Conservation (phyloP, 2,888 invertebrate genomes). For the Gortyna flavago region DNA sequence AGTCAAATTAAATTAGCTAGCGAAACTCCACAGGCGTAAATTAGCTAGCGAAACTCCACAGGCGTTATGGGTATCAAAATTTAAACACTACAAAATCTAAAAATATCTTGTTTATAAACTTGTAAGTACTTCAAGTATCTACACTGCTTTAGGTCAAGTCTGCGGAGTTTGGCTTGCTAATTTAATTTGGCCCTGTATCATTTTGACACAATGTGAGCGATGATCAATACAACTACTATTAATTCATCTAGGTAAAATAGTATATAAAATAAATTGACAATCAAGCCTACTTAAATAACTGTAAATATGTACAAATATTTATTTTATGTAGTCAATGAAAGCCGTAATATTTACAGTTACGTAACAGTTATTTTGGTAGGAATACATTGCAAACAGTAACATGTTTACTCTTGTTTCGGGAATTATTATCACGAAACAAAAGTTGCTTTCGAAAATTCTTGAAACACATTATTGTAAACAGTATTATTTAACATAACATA, state of each 20-base stretch:
- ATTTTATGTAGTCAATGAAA: not conserved
- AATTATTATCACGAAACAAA: not conserved
- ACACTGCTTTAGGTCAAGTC: not conserved
- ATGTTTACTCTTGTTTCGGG: no score
- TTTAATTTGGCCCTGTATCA: not conserved
- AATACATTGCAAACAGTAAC: not conserved
- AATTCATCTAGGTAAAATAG: not conserved
- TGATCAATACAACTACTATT: not conserved
- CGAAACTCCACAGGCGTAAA: not conserved
- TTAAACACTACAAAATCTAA: not conserved
- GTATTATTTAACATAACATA: no score
- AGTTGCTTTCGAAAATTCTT: no score
- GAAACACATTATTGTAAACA: no score
- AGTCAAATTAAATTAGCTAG: not conserved
- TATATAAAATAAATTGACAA: not conserved
- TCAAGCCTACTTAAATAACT: constrained; percentile 6
- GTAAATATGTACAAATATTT: not conserved
- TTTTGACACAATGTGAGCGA: not conserved
- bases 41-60: not conserved
- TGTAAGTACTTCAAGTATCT: not conserved
- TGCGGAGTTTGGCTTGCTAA: not conserved
- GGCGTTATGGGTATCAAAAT: not conserved
- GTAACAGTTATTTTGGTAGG: not conserved
- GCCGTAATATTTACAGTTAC: not conserved
- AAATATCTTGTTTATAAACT: not conserved